Evolutionary conservation across 2,888 invertebrate species (phyloP).

Genomic region (Danaus chrysippus): DNA sequence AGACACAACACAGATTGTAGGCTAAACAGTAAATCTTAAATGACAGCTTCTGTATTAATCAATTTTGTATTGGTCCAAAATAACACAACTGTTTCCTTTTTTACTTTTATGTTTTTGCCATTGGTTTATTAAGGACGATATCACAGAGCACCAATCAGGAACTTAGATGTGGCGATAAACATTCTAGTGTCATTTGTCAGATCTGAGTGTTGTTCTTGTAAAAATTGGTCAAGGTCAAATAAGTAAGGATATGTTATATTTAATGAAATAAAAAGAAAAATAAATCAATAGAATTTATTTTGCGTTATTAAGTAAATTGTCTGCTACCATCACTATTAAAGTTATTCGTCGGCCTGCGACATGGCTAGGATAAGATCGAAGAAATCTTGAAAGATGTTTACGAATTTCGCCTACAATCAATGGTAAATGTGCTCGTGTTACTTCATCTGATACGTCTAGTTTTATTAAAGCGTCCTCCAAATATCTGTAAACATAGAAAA

Average conservation of each 20-base stretch:
- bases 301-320: slow-evolving; percentile 50
- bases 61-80: too few species aligned
- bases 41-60: neutral
- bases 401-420: slow-evolving; percentile 86
- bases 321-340: slow-evolving; percentile 83
- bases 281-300: slow-evolving; percentile 23
- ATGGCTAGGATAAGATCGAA: slow-evolving; percentile 81
- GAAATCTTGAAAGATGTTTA: slow-evolving; percentile 74
- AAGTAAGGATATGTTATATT: slow-evolving; percentile 9
- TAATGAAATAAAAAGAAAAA: slow-evolving; percentile 20
- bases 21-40: slow-evolving; percentile 7
- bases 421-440: slow-evolving; percentile 89
- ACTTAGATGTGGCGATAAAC: too few species aligned
- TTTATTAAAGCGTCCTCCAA: slow-evolving; percentile 91
- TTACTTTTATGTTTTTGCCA: too few species aligned
- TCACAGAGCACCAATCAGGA: too few species aligned
- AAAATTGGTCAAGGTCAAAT: neutral
- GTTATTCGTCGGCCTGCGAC: slow-evolving; percentile 81
- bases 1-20: slow-evolving; percentile 14
- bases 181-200: too few species aligned
- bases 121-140: too few species aligned
- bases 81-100: too few species aligned
- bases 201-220: too few species aligned
- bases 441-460: slow-evolving; percentile 83
- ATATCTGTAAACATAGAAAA: slow-evolving; percentile 80